Evolutionary conservation across 2,797 vertebrate species (phyloP).

Genomic region (Crax fasciolata): DNA sequence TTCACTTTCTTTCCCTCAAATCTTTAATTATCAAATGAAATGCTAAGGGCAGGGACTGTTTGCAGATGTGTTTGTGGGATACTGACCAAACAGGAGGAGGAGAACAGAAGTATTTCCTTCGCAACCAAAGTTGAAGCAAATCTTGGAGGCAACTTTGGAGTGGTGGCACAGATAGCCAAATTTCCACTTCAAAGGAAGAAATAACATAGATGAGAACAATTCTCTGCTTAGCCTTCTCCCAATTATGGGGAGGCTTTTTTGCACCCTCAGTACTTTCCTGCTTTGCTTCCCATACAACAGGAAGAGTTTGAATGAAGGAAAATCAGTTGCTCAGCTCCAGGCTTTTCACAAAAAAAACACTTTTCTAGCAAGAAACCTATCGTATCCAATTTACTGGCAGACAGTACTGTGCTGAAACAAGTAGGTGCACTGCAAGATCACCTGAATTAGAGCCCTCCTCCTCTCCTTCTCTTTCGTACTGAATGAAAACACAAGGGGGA

Average conservation of each 20-base stretch:
- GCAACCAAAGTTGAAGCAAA: neutral
- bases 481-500: accelerated
- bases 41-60: neutral
- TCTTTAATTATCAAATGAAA: neutral
- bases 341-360: accelerated
- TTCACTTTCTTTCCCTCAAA: accelerated
- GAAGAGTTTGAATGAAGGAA: neutral
- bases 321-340: neutral
- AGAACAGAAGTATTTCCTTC: neutral
- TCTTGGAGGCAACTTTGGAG: neutral
- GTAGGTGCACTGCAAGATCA: neutral
- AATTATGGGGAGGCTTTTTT: accelerated
- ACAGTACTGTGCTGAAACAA: neutral
- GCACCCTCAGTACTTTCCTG: neutral
- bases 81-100: neutral
- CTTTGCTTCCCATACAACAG: neutral
- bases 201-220: neutral
- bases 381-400: neutral
- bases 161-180: accelerated
- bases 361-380: neutral
- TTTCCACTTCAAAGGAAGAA: neutral
- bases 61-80: neutral
- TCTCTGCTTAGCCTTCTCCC: neutral
- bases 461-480: neutral
- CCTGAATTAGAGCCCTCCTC: neutral